A percentile compares a stretch with the other conserved stretches of the same genome.
Conservation (phyloP, 1,140 invertebrate genomes). For the Hyles euphorbiae region DNA sequence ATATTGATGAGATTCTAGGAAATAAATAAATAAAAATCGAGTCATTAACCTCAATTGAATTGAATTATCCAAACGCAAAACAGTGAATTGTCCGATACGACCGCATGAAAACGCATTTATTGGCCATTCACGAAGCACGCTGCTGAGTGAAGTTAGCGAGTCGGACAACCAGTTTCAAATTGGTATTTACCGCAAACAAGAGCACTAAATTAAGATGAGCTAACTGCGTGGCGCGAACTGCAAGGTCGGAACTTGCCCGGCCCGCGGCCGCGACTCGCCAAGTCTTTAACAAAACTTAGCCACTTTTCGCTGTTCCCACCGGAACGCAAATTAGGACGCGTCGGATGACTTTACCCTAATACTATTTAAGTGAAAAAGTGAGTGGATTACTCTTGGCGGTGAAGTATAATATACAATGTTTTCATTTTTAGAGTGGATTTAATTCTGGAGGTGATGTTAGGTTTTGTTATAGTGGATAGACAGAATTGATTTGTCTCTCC, state of each 20-base stretch:
- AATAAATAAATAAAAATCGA: too few species aligned
- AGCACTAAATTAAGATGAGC: constrained; percentile 63
- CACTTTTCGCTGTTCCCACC: constrained; percentile 20
- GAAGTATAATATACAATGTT: too few species aligned
- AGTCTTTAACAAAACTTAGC: constrained; percentile 33
- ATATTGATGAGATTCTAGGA: too few species aligned
- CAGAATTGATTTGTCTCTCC: too few species aligned
- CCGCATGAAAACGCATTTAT: constrained; percentile 33
- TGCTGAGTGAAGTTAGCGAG: constrained; percentile 41
- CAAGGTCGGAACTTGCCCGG: background rate
- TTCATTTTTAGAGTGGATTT: background rate
- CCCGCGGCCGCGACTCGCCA: constrained; percentile 3
- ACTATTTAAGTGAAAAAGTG: constrained; percentile 14
- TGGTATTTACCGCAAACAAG: constrained; percentile 69
- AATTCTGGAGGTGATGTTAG: background rate
- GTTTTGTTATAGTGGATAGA: too few species aligned
- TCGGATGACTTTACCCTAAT: constrained; percentile 20
- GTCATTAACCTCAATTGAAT: too few species aligned
- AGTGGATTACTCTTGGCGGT: background rate
- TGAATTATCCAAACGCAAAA: too few species aligned
- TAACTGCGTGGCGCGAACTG: constrained; percentile 36
- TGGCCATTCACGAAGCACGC: constrained; percentile 48
- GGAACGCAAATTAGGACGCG: constrained; percentile 21
- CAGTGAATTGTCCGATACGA: background rate
- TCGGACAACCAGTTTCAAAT: constrained; percentile 58